These are phyloP conservation scores for Chlorodrepanis virens DNA, from an alignment of 2,113 vertebrate species.

Conservation along the genomic window DNA sequence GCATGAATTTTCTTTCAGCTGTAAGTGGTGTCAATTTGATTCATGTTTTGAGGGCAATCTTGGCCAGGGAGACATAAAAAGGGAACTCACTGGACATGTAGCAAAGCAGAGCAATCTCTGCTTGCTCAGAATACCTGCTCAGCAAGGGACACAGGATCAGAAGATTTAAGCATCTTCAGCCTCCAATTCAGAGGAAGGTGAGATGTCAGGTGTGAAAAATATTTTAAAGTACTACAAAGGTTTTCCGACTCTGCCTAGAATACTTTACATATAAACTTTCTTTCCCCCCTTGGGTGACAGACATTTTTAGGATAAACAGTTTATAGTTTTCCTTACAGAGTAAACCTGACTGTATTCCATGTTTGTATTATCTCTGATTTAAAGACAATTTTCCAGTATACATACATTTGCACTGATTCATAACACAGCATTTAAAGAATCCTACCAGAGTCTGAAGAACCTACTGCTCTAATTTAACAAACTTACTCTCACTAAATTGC, in stretches of 20 bases:
- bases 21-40: neutral
- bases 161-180: neutral
- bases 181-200: neutral
- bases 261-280: neutral
- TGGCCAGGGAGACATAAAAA: neutral
- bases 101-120: neutral
- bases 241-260: neutral
- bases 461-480: constrained; percentile 43
- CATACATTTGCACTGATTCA: neutral
- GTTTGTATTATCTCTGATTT: neutral
- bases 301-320: neutral
- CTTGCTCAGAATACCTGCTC: neutral
- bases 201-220: neutral
- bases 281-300: fast-evolving
- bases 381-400: neutral
- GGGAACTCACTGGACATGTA: neutral
- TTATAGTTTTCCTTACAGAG: neutral
- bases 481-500: constrained; percentile 37
- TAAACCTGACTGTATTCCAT: neutral
- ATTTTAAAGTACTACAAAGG: neutral
- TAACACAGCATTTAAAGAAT: constrained; percentile 14
- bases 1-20: neutral
- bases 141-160: neutral
- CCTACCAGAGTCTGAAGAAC: neutral
- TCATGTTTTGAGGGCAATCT: neutral